Evolutionary conservation across 1,140 invertebrate genomes (phyloP), one percentile per base, ranked within the genome.

Genomic region (Palaemon carinicauda): DNA sequence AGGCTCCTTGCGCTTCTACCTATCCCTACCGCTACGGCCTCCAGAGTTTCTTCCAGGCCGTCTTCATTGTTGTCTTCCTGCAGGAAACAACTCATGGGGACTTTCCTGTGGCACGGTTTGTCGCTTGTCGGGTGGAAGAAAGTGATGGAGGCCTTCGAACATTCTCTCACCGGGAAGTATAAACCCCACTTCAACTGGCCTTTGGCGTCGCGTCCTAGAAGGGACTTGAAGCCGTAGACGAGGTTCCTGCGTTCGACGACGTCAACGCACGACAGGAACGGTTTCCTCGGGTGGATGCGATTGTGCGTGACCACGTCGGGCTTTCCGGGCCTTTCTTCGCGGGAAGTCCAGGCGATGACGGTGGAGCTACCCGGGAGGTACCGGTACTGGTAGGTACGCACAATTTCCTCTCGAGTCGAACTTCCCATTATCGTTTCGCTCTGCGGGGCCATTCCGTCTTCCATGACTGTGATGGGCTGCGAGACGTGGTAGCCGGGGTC

Each of bases 401-500:
- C 29, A 4, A 80, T 73, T 19, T 65, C 74, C 14, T 74, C 4
- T 21, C 73, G 79, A 17, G 79, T 56, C 31, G 82, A 56, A 14
- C 82, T 77, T 10, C 79, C 86, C 1, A 17, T 21, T 1, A 88
- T 60, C 9, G 81, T 89, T 94, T 94, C 95, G 56, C 96, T 97
- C 90, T 98, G 96, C 3, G 97, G 97, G 92, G 96, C 96, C 41
- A 92, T 92, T 75, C 95, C 93, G 91, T 98, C 97, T 24, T 93
- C 92, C 96, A 97, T 98, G 27, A 97, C 95, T 24, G 96, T 96
- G 53, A 98, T 93, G 21, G 96, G 95, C 69, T 96, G 93, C 29
- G 95, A 95, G 56, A 98, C 95, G 91, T 98, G 97, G 92, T 98
- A 98, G 10, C 97, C 97, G 0, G 96, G 96, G 92, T 98, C 97